Percentiles rank a stretch among this genome's conserved stretches.
Conservation (phyloP, 2,888 invertebrate species). For the Melieria picta region DNA sequence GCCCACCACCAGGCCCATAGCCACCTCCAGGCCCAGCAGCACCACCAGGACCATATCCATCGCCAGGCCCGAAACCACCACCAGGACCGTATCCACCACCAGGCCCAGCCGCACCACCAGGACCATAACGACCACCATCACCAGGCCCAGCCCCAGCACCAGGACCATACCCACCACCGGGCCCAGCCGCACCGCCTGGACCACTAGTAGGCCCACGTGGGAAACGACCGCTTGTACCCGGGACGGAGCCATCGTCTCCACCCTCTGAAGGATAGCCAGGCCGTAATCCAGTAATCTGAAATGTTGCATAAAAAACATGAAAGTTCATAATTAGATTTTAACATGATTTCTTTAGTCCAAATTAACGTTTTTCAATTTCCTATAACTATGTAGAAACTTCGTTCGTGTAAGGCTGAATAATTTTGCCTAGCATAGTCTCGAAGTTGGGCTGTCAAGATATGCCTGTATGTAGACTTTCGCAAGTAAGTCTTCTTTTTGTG, state of each 20-base stretch:
- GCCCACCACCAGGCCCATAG: too few species aligned
- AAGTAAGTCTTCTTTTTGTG: too few species aligned
- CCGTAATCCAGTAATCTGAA: too few species aligned
- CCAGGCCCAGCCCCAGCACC: slow-evolving; percentile 6
- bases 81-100: slow-evolving; percentile 28
- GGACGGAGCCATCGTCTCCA: not conserved
- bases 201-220: slow-evolving; percentile 4
- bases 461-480: too few species aligned
- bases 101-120: slow-evolving; percentile 25
- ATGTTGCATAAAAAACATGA: too few species aligned
- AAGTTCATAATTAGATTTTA: too few species aligned
- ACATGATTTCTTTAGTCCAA: too few species aligned
- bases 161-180: slow-evolving; percentile 2
- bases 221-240: not conserved
- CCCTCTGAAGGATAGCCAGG: not conserved
- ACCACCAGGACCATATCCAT: slow-evolving; percentile 3
- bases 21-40: not conserved
- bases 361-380: too few species aligned
- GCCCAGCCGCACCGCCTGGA: slow-evolving; percentile 8
- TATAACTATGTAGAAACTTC: too few species aligned
- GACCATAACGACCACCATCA: slow-evolving; percentile 11
- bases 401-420: too few species aligned
- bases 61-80: not conserved
- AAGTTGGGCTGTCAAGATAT: too few species aligned
- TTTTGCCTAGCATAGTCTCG: too few species aligned